A percentile compares a stretch with the other conserved stretches of the same genome.
Evolutionary conservation across 2,113 vertebrate genomes (phyloP).

Genomic region (Brienomyrus brachyistius): DNA sequence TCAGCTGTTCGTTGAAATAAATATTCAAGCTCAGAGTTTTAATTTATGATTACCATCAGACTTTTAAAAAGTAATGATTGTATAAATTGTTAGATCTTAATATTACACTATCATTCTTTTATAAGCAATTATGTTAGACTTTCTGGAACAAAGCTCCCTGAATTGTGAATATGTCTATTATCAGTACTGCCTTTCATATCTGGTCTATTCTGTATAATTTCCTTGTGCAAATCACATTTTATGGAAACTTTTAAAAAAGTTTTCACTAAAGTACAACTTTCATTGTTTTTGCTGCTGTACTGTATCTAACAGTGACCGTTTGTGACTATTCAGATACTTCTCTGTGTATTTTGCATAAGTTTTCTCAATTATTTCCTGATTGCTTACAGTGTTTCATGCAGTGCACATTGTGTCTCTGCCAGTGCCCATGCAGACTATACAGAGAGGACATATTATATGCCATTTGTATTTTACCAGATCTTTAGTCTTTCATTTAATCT

Average conservation of each 20-base stretch:
- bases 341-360: neutral
- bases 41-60: constrained; percentile 15
- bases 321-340: neutral
- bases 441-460: neutral
- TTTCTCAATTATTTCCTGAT: neutral
- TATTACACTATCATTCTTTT: constrained; percentile 3
- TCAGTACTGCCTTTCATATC: neutral
- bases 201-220: neutral
- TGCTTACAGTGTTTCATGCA: neutral
- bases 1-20: neutral
- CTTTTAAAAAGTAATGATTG: constrained; percentile 4
- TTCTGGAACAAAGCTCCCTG: neutral
- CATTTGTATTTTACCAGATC: neutral
- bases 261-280: neutral
- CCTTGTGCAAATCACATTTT: neutral
- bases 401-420: neutral
- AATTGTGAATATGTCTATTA: constrained; percentile 11
- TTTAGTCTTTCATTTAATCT: neutral
- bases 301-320: neutral
- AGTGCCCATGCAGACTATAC: neutral
- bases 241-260: neutral
- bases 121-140: constrained; percentile 2
- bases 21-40: constrained; percentile 7
- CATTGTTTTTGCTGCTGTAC: neutral
- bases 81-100: constrained; percentile 15